Percentiles rank a stretch among this genome's conserved stretches.
Evolutionary conservation across 2,797 vertebrate species (phyloP).

Genomic region (Loris lydekkerianus): DNA sequence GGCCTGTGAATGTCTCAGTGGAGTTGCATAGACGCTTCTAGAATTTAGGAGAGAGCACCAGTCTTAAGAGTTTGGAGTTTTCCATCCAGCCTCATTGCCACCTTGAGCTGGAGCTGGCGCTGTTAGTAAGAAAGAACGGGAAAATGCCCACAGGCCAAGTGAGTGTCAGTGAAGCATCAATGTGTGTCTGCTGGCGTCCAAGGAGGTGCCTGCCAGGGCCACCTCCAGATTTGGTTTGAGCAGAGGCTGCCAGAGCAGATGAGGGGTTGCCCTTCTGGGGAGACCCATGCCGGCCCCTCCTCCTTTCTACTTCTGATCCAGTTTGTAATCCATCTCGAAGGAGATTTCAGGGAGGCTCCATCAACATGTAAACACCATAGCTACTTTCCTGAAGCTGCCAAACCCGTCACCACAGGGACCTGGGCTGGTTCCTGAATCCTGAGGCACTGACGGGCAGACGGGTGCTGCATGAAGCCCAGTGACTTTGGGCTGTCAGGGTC

Average conservation of each 20-base stretch:
- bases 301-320: conserved; percentile 82
- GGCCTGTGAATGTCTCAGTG: not conserved
- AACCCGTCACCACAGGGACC: conserved; percentile 89
- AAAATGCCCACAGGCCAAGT: too few relatives aligned
- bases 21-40: not conserved
- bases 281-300: not conserved
- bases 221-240: not conserved
- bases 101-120: not conserved
- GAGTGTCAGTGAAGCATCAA: not conserved
- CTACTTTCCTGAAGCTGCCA: conserved; percentile 89
- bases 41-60: not conserved
- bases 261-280: conserved; percentile 72
- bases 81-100: not conserved
- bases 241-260: not conserved
- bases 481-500: not conserved
- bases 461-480: not conserved
- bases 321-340: conserved; percentile 78
- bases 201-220: too few relatives aligned
- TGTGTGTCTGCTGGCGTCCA: too few relatives aligned
- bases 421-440: conserved; percentile 86
- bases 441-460: not conserved
- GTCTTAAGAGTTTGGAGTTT: too few relatives aligned
- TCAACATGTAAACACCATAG: conserved; percentile 87
- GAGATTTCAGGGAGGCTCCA: conserved; percentile 84
- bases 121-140: not conserved